These are phyloP conservation scores for Quadroppia sp. DNA, from an alignment of 2,888 invertebrate species.

Conservation along the genomic window DNA sequence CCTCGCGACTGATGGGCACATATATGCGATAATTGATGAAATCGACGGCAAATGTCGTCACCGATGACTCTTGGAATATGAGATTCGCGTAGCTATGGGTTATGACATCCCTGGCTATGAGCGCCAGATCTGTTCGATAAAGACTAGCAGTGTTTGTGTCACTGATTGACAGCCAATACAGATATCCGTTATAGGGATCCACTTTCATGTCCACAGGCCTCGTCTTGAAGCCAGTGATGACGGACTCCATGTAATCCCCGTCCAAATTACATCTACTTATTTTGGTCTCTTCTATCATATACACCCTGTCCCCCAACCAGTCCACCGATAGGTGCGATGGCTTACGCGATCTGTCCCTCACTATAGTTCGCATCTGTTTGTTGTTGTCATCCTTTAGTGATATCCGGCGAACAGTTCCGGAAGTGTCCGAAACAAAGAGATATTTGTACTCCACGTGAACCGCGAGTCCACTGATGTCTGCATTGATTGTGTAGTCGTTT, in stretches of 20 bases:
- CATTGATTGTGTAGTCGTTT: constrained; percentile 53
- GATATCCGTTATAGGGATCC: constrained; percentile 84
- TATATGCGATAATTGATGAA: constrained; percentile 73
- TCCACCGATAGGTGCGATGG: constrained; percentile 64
- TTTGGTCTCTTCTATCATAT: constrained; percentile 68
- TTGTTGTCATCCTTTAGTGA: constrained; percentile 48
- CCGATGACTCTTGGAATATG: constrained; percentile 56
- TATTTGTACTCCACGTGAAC: constrained; percentile 66
- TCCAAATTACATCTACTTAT: constrained; percentile 67
- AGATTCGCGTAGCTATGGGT: constrained; percentile 59
- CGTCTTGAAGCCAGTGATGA: constrained; percentile 63
- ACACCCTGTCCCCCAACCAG: constrained; percentile 80
- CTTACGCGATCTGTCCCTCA: constrained; percentile 44
- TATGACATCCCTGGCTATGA: constrained; percentile 61
- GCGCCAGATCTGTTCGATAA: constrained; percentile 70
- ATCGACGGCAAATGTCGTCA: constrained; percentile 79
- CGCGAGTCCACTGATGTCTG: constrained; percentile 63
- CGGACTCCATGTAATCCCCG: constrained; percentile 66
- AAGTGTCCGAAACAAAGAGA: constrained; percentile 71
- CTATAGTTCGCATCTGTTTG: constrained; percentile 43
- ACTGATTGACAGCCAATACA: constrained; percentile 45
- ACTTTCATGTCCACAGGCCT: constrained; percentile 77
- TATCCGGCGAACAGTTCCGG: constrained; percentile 62
- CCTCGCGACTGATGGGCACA: constrained; percentile 62
- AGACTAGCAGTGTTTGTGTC: constrained; percentile 61